Evolutionary conservation across 2,888 invertebrate species (phyloP), one percentile per base, ranked within the genome.

Genomic region (Dryococelus australis): DNA sequence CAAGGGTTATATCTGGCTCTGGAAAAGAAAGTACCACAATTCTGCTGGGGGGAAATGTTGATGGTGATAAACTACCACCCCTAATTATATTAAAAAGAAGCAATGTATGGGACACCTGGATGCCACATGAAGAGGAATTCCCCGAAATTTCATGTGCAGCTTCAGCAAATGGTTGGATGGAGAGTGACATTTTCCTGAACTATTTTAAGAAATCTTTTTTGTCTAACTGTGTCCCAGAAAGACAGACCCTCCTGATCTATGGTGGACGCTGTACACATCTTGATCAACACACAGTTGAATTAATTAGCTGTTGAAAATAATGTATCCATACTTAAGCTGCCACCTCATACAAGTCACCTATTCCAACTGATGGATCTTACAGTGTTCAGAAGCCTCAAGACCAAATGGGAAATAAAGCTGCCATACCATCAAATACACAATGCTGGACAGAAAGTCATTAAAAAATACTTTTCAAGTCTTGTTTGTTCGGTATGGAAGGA

Each of bases 101-200:
- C 89, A 90, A 91, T 90, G 88, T 91, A n/a, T 92, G 92, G 91
- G 91, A 91, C 88, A 88, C 90, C 86, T 92, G 91, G 91, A 88
- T 90, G 35, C 88, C 89, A 83, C 88, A 88, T 27, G 28, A 80
- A 27, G 26, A 26, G 85, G 89, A 87, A 88, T 79, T 87, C 89
- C 90, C 90, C 79, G 90, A 89, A 20, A 91, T 90, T n/a, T 80
- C 88, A 5, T 90, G 90, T 87, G 90, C 91, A 10, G 90, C 90
- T 6, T 90, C 90, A 47, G 20, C 87, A 84, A 91, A 91, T 87
- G 91, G 91, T 5, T 91, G 91, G 91, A 91, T 92, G 90, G 90
- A 92, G 83, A 89, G 90, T 6, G 88, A 90, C 0, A 89, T 92
- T n/a, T 91, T 91, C 87, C 35, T 85, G 88, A 90, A 80, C 28